phyloP scores from a whole-genome alignment of 2,888 invertebrate genomes.

The Drosophila cracens region DNA sequence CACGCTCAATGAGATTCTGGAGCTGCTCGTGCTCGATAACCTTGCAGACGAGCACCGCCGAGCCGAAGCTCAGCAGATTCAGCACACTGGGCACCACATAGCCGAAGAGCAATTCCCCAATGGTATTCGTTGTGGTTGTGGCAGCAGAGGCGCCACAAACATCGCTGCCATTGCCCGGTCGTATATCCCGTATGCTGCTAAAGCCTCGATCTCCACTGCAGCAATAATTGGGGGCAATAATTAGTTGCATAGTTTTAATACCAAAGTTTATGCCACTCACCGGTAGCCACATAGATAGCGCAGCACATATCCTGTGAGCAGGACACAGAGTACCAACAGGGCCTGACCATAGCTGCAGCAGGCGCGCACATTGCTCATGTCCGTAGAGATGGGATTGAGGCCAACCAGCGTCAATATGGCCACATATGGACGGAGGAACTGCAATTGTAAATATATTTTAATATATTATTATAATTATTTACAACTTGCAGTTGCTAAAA shows the following conservation, averaged over 20 bases:
- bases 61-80: conserved; percentile 90
- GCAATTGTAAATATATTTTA: conserved; percentile 23
- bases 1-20: conserved; percentile 93
- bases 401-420: conserved; percentile 91
- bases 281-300: conserved; percentile 93
- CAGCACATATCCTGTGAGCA: conserved; percentile 90
- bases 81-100: conserved; percentile 90
- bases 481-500: background rate
- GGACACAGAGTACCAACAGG: conserved; percentile 88
- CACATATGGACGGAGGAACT: conserved; percentile 91
- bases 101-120: conserved; percentile 89
- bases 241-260: background rate
- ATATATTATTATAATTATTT: background rate
- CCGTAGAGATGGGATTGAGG: conserved; percentile 89
- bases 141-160: conserved; percentile 31
- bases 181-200: conserved; percentile 65
- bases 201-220: conserved; percentile 82
- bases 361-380: conserved; percentile 87
- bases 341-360: conserved; percentile 89
- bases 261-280: conserved; percentile 82
- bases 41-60: conserved; percentile 90
- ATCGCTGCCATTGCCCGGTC: conserved; percentile 53
- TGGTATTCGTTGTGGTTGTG: conserved; percentile 84
- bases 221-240: background rate
- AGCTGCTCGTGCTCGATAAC: conserved; percentile 92